phyloP scores from a whole-genome alignment of 2,888 invertebrate genomes.

The Autographa pulchrina region DNA sequence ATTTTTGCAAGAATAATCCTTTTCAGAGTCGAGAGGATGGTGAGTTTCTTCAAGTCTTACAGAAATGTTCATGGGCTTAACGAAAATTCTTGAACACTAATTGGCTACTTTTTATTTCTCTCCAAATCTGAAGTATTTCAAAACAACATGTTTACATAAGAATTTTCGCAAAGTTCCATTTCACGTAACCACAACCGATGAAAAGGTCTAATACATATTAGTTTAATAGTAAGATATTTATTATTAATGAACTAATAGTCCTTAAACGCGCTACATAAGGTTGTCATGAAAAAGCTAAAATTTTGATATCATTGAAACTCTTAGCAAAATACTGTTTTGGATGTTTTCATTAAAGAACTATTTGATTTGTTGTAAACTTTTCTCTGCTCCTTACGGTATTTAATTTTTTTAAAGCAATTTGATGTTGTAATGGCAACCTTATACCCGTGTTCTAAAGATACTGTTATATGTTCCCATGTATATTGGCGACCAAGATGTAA shows the following conservation, averaged over 20 bases:
- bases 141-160: slow-evolving; percentile 53
- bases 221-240: slow-evolving; percentile 35
- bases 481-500: slow-evolving; percentile 61
- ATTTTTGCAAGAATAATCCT: slow-evolving; percentile 83
- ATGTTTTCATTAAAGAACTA: background rate
- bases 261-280: slow-evolving; percentile 71
- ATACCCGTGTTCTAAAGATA: slow-evolving; percentile 76
- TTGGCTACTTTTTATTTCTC: slow-evolving; percentile 28
- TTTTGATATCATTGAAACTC: slow-evolving; percentile 24
- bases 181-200: slow-evolving; percentile 74
- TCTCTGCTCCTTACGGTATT: slow-evolving; percentile 14
- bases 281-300: slow-evolving; percentile 70
- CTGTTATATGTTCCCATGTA: slow-evolving; percentile 56
- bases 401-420: slow-evolving; percentile 25
- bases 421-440: slow-evolving; percentile 81
- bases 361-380: slow-evolving; percentile 11
- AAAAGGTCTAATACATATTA: slow-evolving; percentile 36
- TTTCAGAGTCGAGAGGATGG: slow-evolving; percentile 87
- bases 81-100: slow-evolving; percentile 71
- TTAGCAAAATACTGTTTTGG: slow-evolving; percentile 4
- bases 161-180: slow-evolving; percentile 76
- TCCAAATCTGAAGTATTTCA: slow-evolving; percentile 23
- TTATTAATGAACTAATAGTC: slow-evolving; percentile 33
- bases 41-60: slow-evolving; percentile 83
- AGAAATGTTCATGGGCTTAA: slow-evolving; percentile 80